Evolutionary conservation across 1,140 invertebrate species (phyloP).

Genomic region (Centruroides sculpturatus): DNA sequence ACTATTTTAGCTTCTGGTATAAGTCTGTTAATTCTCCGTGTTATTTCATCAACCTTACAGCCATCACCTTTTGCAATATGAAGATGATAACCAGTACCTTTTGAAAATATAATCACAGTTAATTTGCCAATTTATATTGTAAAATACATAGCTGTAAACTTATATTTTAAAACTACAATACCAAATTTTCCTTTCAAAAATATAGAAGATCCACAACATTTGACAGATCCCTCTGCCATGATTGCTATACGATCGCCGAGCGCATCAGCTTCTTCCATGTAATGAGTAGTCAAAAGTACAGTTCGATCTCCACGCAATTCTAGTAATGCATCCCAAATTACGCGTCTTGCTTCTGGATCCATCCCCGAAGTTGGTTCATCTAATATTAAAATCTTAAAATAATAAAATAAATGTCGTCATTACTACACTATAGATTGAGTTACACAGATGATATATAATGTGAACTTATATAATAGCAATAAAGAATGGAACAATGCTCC

Average conservation of each 20-base stretch:
- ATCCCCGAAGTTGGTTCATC: conserved; percentile 33
- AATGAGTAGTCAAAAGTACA: conserved; percentile 87
- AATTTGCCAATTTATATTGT: too few species aligned
- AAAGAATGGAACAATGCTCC: too few species aligned
- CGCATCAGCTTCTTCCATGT: conserved; percentile 94
- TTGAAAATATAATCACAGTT: neutral
- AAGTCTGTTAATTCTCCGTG: conserved; percentile 2
- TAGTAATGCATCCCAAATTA: conserved; percentile 42
- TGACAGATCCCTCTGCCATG: conserved; percentile 36
- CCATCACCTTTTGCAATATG: conserved; percentile 16
- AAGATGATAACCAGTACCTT: conserved; percentile 21
- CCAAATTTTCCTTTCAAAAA: conserved; percentile 40
- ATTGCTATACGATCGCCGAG: conserved; percentile 41
- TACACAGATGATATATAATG: neutral
- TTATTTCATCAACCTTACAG: conserved; percentile 3
- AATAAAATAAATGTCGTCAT: neutral
- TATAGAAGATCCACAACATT: conserved; percentile 36
- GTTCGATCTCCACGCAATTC: conserved; percentile 36
- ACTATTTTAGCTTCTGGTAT: conserved; percentile 7
- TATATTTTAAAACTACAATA: conserved; percentile 12
- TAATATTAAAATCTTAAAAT: conserved; percentile 27
- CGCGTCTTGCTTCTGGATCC: conserved; percentile 40
- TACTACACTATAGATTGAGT: neutral
- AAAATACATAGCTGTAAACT: neutral
- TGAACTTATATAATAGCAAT: too few species aligned